A percentile compares a stretch with the other conserved stretches of the same genome.
phyloP scores from a whole-genome alignment of 1,140 invertebrate species.

The Trachymyrmex cornetzi region DNA sequence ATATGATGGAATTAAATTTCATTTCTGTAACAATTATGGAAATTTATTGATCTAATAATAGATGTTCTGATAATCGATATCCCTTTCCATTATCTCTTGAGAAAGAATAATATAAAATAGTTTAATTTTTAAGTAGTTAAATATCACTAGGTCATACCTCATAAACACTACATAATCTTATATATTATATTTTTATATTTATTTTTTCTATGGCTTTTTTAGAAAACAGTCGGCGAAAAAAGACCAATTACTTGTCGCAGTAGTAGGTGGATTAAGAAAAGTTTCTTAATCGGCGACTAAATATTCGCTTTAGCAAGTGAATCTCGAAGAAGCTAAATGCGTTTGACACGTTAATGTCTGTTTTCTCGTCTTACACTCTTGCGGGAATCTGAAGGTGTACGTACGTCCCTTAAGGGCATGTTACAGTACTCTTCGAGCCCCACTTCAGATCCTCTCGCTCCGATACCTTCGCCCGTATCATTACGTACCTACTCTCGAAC shows the following conservation, averaged over 20 bases:
- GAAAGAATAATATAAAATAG: neutral
- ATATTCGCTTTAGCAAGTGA: conserved; percentile 68
- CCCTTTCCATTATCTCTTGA: neutral
- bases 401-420: conserved; percentile 83
- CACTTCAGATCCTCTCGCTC: conserved; percentile 76
- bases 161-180: neutral
- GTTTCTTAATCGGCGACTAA: conserved; percentile 68
- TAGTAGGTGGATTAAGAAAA: conserved; percentile 23
- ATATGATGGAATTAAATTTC: neutral
- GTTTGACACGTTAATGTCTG: conserved; percentile 82
- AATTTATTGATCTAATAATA: conserved; percentile 11
- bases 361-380: conserved; percentile 83
- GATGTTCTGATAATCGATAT: neutral
- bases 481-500: conserved; percentile 67
- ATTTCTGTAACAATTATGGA: neutral
- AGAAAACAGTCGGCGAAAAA: neutral
- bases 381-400: conserved; percentile 73
- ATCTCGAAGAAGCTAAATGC: conserved; percentile 75
- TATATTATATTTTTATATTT: too few relatives aligned
- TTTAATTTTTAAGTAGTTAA: neutral
- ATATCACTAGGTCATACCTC: neutral
- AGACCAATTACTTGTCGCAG: neutral
- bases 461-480: conserved; percentile 79
- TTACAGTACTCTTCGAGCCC: conserved; percentile 81
- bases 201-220: neutral